Conservation (phyloP, 2,888 invertebrate genomes). For the Plebejus anna region DNA sequence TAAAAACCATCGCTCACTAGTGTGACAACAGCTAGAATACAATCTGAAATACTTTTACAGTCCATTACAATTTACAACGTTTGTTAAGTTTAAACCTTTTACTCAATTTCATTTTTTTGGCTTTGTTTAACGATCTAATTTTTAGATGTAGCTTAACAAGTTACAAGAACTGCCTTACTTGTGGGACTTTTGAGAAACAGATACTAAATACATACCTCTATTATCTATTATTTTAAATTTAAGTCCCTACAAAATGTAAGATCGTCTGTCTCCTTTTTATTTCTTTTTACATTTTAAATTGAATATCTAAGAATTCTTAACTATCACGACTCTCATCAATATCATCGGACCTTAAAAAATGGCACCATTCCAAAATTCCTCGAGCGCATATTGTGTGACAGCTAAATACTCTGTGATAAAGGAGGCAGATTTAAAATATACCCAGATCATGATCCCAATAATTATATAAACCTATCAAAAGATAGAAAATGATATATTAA, state of each 20-base stretch:
- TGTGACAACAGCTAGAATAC: conserved; percentile 75
- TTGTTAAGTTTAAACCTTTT: conserved; percentile 39
- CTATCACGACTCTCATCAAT: neutral
- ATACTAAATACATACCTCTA: no score
- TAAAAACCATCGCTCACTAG: conserved; percentile 77
- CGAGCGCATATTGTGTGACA: conserved; percentile 13
- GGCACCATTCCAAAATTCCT: conserved; percentile 6
- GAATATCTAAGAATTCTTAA: neutral
- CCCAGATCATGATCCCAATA: conserved; percentile 12
- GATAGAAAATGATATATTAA: conserved; percentile 8
- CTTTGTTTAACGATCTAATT: neutral
- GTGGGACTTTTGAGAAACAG: no score
- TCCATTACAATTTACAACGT: conserved; percentile 74
- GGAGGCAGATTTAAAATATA: neutral
- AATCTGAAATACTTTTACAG: conserved; percentile 76
- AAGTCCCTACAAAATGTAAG: no score
- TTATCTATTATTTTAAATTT: no score
- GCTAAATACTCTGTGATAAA: conserved; percentile 9
- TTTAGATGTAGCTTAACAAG: neutral
- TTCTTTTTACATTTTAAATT: neutral
- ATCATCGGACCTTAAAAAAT: neutral
- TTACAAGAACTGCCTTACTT: no score
- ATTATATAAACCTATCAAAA: conserved; percentile 3
- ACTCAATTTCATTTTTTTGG: conserved; percentile 28
- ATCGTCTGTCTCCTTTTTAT: no score